Evolutionary conservation across 1,140 invertebrate genomes (phyloP), one percentile per base, ranked within the genome.

Genomic region (Brachionus koreanus): DNA sequence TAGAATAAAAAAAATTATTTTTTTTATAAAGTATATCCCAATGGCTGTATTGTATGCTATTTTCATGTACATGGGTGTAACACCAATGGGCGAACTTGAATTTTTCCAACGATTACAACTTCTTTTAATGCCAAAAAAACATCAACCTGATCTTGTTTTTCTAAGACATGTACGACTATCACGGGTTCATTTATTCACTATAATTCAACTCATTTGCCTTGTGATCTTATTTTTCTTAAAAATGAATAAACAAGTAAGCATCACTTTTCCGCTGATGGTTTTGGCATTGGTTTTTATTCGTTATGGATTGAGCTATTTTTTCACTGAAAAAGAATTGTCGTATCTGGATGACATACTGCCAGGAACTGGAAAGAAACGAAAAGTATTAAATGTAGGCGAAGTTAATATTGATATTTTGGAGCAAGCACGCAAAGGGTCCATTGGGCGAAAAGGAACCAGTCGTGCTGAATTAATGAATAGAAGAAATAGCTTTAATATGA

Each of bases 41-140:
- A 97, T 98, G 83, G 90, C 91, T 1, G 91, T 92, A 10, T 89
- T 99, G 12, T 98, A 96, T 89, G 97, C 97, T 42, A 96, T 99
- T 7, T 99, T 99, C 88, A 91, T 99, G 3, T 99, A 98, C 87
- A 99, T 99, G 97, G 97, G 97, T 69, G 94, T 96, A 43, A 94
- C 96, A 42, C 97, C 97, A 1, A 89, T 99, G 1, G 95, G 95
- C 87, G 96, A 95, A 79, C 91, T 98, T 82, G 89, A 90, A 85
- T 94, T 98, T 87, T 96, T 98, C 86, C 94, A 98, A 86, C 92
- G 97, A 82, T 93, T 98, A 42, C 88, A 96, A 25, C 95, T 98
- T 46, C 93, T 98, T 90, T 93, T 99, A 82, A 99, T 98, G 96
- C 97, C 97, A 13, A 93, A 93, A 84, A 99, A 99, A 87, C 98